Evolutionary conservation across 2,888 invertebrate species (phyloP), one percentile per base, ranked within the genome.

Genomic region (Fragum fragum): DNA sequence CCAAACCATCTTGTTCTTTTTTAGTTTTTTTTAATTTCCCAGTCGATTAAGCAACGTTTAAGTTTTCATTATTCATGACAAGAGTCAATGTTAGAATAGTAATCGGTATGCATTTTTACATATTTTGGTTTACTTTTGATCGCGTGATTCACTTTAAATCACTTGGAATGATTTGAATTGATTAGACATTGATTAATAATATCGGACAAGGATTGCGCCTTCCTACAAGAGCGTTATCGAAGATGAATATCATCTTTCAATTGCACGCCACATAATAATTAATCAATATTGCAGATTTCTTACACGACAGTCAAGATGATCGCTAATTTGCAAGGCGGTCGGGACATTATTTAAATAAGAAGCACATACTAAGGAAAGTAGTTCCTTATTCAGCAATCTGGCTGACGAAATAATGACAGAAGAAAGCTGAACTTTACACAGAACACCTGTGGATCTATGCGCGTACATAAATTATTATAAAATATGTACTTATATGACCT

Each of bases 381-480:
- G 42, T 66, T 66, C 66, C 66, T 32, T 42, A 66, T 66, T 21
- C 66, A 11, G 23, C 32, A 66, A 1, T 66, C 18, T 66, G 23
- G 42, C 42, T 66, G 66, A 66, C 66, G 39, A 39, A 21, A 42
- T 16, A 9, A 23, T 66, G 66, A 66, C 66, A 66, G 66, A 23
- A 23, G 42, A 16, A 42, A 32, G 42, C 18, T 66, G 66, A 42
- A 42, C 42, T 36, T 66, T 66, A 39, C 66, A 42, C 42, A 42
- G 39, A 39, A 42, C 66, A 66, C 66, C 66, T 66, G 66, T 66
- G 66, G 26, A 66, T 66, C 21, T 39, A 42, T 66, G 66, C 42
- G 42, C 66, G 21, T 23, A 39, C 66, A 66, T 66, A 66, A 66
- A 66, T 66, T 66, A 66, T 18, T 23, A 66, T 66, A n/a, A 66